phyloP scores from a whole-genome alignment of 1,140 invertebrate genomes.

The Cotesia glomerata region DNA sequence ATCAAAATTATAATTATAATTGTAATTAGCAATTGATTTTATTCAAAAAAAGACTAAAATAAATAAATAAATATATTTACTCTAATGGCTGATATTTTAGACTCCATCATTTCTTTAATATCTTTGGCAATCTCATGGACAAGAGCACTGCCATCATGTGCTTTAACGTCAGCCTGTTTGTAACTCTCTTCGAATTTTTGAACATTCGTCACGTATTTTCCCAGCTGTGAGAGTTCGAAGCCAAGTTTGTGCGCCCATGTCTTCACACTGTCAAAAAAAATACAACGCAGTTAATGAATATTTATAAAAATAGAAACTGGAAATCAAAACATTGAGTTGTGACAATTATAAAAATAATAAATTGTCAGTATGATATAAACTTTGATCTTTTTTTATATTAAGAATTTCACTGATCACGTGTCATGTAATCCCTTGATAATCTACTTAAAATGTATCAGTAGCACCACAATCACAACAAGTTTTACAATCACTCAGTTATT shows the following conservation, averaged over 20 bases:
- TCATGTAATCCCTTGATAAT: neutral
- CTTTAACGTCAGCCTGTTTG: slow-evolving; percentile 73
- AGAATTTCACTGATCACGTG: slow-evolving; percentile 8
- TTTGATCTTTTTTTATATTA: neutral
- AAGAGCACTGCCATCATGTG: slow-evolving; percentile 73
- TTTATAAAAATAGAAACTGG: too few species aligned
- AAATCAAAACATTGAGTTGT: too few species aligned
- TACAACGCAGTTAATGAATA: neutral
- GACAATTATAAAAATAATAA: too few species aligned
- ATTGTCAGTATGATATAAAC: neutral
- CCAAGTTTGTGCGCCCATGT: slow-evolving; percentile 76
- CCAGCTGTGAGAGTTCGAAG: slow-evolving; percentile 73
- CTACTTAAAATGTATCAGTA: neutral
- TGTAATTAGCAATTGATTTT: neutral
- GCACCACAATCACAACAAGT: neutral
- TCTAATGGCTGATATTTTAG: slow-evolving; percentile 83
- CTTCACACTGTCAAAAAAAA: slow-evolving; percentile 65
- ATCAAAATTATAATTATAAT: slow-evolving; percentile 5
- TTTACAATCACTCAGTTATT: neutral
- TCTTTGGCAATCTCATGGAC: slow-evolving; percentile 79
- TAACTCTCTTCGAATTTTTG: slow-evolving; percentile 78
- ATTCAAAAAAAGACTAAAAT: neutral
- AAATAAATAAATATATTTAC: slow-evolving; percentile 53
- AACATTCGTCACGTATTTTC: slow-evolving; percentile 74
- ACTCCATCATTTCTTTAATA: slow-evolving; percentile 81